Base-by-base conservation (phyloP, 2,797 vertebrate genomes). In the Phalloptychus januarius region DNA sequence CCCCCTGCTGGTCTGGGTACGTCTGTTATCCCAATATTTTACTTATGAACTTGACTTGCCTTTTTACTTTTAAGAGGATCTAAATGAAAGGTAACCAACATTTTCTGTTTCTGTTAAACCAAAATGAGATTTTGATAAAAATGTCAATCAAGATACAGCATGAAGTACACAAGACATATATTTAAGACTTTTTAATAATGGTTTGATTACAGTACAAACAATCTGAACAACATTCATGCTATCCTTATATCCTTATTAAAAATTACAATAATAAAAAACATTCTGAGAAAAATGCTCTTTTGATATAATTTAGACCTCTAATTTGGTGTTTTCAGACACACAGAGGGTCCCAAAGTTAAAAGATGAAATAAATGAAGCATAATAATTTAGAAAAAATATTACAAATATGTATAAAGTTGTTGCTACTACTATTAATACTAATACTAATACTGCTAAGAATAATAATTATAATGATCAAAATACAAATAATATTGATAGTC, bases 1-100 rank as follows among this genome's bases (percentile, higher is more conserved):
- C 95, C 94, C 71, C 92, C 95, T 95, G 89, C 85, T 93, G 95
- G 95, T 72, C 79, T 85, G 94, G 94, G 91, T 91, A 89, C 73
- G 80, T 58, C n/a, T 18, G 12, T 13, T 20, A 8, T 25, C 42
- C 23, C 13, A 12, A 12, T 40, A 2, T 23, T 67, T 67, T 40
- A 2, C 40, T 8, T 25, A 67, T 23, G 33, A 25, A 67, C 63
- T 38, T 65, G 15, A 36, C 61, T 25, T 10, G 36, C 63, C 23
- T 40, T 67, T 40, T 13, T 5, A 33, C 58, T 23, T 65, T 36
- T 11, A 38, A 65, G 33, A 65, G 61, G 16, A 36, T 4, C 33
- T 23, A 23, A 20, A 38, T 65, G 16, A 38, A 65, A 38, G 16
- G 38, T 23, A 38, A 36, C 33, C 8, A 61, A 31, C 31, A 61